Evolutionary conservation across 2,888 invertebrate genomes (phyloP).

Genomic region (Drosophila conformis): DNA sequence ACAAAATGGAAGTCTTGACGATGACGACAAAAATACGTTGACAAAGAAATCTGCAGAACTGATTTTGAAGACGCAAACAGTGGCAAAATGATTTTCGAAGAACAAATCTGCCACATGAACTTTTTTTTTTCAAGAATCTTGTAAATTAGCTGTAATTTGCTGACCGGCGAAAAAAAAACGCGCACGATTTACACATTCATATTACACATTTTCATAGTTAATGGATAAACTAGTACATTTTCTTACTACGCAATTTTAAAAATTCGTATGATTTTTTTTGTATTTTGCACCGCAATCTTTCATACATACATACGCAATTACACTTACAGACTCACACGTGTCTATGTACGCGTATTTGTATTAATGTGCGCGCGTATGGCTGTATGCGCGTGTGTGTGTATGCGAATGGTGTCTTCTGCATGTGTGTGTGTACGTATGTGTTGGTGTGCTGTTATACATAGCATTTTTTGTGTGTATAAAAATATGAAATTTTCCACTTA

Average conservation of each 20-base stretch:
- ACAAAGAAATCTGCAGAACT: constrained; percentile 73
- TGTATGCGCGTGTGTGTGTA: constrained; percentile 54
- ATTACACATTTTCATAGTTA: constrained; percentile 16
- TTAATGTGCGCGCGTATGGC: constrained; percentile 56
- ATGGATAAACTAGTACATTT: constrained; percentile 40
- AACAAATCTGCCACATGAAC: constrained; percentile 42
- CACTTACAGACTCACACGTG: constrained; percentile 56
- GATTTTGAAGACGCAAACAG: constrained; percentile 38
- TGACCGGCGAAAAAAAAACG: constrained; percentile 28
- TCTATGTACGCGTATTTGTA: constrained; percentile 36
- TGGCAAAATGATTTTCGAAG: constrained; percentile 18
- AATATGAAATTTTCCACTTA: constrained; percentile 80
- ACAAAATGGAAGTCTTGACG: constrained; percentile 82
- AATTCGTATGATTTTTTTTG: constrained; percentile 73
- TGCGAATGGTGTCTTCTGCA: constrained; percentile 56
- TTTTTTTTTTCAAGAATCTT: constrained; percentile 2
- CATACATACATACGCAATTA: constrained; percentile 47
- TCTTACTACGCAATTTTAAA: constrained; percentile 71
- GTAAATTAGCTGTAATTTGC: neutral
- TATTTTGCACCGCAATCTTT: constrained; percentile 79
- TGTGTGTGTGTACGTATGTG: constrained; percentile 54
- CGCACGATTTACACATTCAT: constrained; percentile 25
- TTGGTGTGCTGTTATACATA: constrained; percentile 81
- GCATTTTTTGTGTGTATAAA: constrained; percentile 81
- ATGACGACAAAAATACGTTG: constrained; percentile 71